Percentiles rank a stretch among this genome's conserved stretches.
These are phyloP conservation scores for Neoniphon sammara DNA, from an alignment of 2,797 vertebrate species.

Conservation along the genomic window DNA sequence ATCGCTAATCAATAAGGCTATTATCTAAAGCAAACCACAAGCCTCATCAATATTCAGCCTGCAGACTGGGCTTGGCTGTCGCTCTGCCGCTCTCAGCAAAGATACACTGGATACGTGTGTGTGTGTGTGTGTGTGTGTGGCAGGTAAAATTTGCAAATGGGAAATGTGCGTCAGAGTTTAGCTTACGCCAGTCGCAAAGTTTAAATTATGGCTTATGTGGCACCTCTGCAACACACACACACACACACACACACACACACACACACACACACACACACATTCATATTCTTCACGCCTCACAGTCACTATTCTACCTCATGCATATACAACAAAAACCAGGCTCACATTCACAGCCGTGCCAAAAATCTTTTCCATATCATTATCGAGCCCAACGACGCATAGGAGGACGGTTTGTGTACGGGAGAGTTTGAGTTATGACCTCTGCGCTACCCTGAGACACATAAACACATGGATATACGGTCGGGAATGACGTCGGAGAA, in stretches of 20 bases:
- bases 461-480: too few species aligned
- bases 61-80: slow-evolving; percentile 37
- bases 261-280: slow-evolving; percentile 3
- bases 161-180: slow-evolving; percentile 17
- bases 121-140: slow-evolving; percentile 27
- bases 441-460: neutral
- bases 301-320: too few species aligned
- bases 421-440: neutral
- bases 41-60: slow-evolving; percentile 45
- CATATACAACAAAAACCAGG: neutral
- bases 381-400: slow-evolving; percentile 20
- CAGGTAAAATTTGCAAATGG: neutral
- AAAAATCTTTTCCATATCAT: slow-evolving; percentile 25
- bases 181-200: neutral
- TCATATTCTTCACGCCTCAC: slow-evolving; percentile 19
- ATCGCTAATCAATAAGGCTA: slow-evolving; percentile 56
- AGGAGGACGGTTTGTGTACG: neutral
- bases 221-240: slow-evolving; percentile 5
- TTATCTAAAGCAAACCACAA: slow-evolving; percentile 64
- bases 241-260: slow-evolving; percentile 1
- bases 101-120: neutral
- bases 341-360: neutral
- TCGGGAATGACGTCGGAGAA: too few species aligned
- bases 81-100: slow-evolving; percentile 43
- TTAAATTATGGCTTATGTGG: neutral